Evolutionary conservation across 1,140 invertebrate genomes (phyloP), one percentile per base, ranked within the genome.

Genomic region (Drosophila parabipectinata): DNA sequence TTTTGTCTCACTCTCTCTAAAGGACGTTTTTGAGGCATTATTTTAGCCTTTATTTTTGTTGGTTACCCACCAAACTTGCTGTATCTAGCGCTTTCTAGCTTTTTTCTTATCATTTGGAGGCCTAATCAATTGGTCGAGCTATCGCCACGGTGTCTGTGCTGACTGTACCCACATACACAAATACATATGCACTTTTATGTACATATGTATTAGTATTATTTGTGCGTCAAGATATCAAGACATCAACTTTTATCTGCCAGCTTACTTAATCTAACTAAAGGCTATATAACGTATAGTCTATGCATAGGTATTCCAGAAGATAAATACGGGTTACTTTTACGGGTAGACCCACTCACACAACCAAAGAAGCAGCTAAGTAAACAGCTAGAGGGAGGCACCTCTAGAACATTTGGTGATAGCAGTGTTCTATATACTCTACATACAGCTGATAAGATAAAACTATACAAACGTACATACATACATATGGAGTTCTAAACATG

Each of bases 101-200:
- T 10, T n/a, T 26, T 37, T 68, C 5, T 12, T 53, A 64, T 67
- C 61, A 32, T 12, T n/a, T 1, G 3, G n/a, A 21, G 8, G 60
- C 55, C 41, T 58, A 78, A 72, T 81, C 73, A 73, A 78, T 79
- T 85, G 67, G 26, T 66, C 50, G 55, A 75, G 63, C 53, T 79
- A 87, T 82, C 71, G 82, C 82, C 82, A 68, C 39, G 47, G 63
- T 76, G 83, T 87, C 82, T 87, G 66, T 82, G 61, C 73, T 63
- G 58, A 82, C 81, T 87, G 78, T 85, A 87, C 78, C 66, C 34
- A 21, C 50, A 57, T 57, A 51, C 4, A 10, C 3, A 37, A 1
- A 37, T 1, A 37, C 10, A 37, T n/a, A 12, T 10, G 3, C 0
- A 10, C 21, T n/a, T n/a, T n/a, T 2, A 15, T 18, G 18, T 14